phyloP scores from a whole-genome alignment of 2,888 invertebrate genomes.

The Aphodius granarius region DNA sequence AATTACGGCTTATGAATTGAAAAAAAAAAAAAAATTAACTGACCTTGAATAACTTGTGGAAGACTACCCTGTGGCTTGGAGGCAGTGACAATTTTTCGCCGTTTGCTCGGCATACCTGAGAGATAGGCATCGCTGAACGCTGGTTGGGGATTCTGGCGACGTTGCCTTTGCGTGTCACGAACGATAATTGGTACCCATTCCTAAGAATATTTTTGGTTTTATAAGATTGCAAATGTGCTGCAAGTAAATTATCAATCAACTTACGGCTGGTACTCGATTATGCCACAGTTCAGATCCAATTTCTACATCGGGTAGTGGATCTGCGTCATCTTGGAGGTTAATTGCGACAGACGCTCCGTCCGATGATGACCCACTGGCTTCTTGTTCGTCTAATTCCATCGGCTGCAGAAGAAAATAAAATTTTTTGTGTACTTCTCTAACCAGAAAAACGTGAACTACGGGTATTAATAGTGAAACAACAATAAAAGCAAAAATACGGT shows the following conservation, averaged over 20 bases:
- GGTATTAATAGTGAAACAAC: no score
- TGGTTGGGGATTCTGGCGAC: constrained; percentile 58
- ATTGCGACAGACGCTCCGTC: constrained; percentile 31
- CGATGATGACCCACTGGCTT: constrained; percentile 38
- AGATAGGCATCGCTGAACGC: constrained; percentile 90
- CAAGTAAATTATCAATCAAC: constrained; percentile 31
- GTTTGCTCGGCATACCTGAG: constrained; percentile 85
- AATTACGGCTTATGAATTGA: background rate
- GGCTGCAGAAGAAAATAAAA: no score
- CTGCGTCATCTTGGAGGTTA: constrained; percentile 42
- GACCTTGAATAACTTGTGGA: constrained; percentile 52
- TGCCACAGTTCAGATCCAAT: constrained; percentile 65
- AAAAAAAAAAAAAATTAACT: background rate
- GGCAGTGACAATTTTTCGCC: constrained; percentile 71
- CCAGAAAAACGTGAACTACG: no score
- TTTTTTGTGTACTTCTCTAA: no score
- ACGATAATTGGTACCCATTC: constrained; percentile 90
- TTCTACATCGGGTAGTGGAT: constrained; percentile 57
- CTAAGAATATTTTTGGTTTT: constrained; percentile 43
- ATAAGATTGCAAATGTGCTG: background rate
- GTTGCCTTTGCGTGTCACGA: constrained; percentile 75
- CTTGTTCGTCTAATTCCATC: constrained; percentile 57
- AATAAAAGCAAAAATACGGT: no score
- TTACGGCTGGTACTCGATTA: constrained; percentile 61
- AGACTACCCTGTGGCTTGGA: constrained; percentile 52